Conservation (phyloP, 2,113 vertebrate genomes). For the Globicephala melas region DNA sequence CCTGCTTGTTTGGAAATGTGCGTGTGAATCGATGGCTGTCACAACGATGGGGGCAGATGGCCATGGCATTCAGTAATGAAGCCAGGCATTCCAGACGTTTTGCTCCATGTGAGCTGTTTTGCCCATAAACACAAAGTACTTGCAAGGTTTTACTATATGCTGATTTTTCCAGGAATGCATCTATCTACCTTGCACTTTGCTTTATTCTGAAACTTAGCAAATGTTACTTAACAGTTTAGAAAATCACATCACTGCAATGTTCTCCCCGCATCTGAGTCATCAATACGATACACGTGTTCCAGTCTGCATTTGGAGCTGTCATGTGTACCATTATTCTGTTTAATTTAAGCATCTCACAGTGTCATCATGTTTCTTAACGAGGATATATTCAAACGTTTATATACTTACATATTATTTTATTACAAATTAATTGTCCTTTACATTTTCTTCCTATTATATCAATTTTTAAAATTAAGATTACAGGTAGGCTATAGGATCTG, state of each 20-base stretch:
- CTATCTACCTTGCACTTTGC: not conserved
- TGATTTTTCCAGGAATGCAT: not conserved
- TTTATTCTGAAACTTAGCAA: not conserved
- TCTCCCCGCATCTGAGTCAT: not conserved
- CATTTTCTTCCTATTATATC: not conserved
- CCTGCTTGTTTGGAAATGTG: not conserved
- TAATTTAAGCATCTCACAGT: not conserved
- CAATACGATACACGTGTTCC: not conserved
- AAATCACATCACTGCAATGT: not conserved
- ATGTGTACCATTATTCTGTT: not conserved
- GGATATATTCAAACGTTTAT: not conserved
- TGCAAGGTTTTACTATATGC: rapidly evolving
- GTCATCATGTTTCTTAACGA: not conserved
- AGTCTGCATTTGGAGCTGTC: not conserved
- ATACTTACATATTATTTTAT: not conserved
- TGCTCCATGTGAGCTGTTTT: not conserved
- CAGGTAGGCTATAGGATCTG: not conserved
- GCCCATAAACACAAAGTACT: not conserved
- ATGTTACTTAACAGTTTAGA: not conserved
- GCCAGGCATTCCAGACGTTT: not conserved
- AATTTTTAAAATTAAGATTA: not conserved
- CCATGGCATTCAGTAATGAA: not conserved
- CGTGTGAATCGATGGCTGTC: not conserved
- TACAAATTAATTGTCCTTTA: not conserved
- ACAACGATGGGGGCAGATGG: too few relatives aligned